These are phyloP conservation scores for Hippocampus zosterae DNA, from an alignment of 2,113 vertebrate species.

Conservation along the genomic window DNA sequence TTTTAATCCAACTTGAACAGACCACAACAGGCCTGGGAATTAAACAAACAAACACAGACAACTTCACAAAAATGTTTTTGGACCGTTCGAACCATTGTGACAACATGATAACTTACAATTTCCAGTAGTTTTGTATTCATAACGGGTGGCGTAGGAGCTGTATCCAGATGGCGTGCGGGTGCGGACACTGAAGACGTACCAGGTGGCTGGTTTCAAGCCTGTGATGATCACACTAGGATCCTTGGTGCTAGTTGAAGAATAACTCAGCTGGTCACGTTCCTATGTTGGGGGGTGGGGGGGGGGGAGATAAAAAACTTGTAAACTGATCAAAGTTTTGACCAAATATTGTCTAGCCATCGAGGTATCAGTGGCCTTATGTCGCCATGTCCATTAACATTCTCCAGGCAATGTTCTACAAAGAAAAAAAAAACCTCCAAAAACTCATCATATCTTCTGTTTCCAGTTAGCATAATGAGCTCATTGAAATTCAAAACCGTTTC, in stretches of 20 bases:
- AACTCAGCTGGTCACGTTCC: conserved; percentile 92
- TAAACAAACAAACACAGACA: not conserved
- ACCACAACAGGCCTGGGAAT: not conserved
- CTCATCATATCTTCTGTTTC: not conserved
- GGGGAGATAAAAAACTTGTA: not conserved
- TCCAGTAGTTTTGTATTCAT: conserved; percentile 88
- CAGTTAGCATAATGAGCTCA: not conserved
- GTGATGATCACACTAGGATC: conserved; percentile 91
- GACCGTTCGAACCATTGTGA: not conserved
- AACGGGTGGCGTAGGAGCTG: conserved; percentile 89
- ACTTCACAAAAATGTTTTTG: not conserved
- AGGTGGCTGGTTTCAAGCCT: conserved; percentile 88
- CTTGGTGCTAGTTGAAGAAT: conserved; percentile 91
- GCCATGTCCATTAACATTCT: not conserved
- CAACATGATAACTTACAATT: conserved; percentile 68
- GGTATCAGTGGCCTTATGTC: not conserved
- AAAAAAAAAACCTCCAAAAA: not conserved
- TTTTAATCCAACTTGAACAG: not conserved
- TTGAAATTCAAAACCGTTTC: not conserved
- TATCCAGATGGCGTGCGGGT: conserved; percentile 85
- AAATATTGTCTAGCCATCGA: not conserved
- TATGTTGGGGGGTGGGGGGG: conserved; percentile 48
- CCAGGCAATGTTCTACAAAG: not conserved
- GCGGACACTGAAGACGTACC: conserved; percentile 89
- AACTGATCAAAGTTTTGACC: not conserved